Percentiles rank a stretch among this genome's conserved stretches.
These are phyloP conservation scores for Lochmaea crataegi DNA, from an alignment of 2,888 invertebrate species.

Conservation along the genomic window DNA sequence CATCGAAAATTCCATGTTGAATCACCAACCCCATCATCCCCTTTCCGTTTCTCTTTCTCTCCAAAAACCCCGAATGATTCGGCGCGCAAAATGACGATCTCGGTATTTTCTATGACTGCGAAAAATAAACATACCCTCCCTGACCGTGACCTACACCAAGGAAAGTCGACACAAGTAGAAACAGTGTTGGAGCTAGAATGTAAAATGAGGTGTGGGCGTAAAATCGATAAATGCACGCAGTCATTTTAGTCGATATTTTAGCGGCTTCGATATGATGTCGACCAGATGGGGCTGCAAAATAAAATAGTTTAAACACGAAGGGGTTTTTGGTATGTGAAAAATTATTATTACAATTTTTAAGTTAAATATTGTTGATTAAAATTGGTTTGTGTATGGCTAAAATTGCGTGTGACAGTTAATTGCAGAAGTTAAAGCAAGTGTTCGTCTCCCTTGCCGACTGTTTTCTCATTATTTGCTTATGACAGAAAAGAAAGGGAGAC, in stretches of 20 bases:
- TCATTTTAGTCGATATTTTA: conserved; percentile 1
- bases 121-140: conserved; percentile 1
- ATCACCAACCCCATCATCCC: not conserved
- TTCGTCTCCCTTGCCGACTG: too few relatives aligned
- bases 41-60: not conserved
- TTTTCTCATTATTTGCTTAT: too few relatives aligned
- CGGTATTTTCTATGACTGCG: conserved; percentile 14
- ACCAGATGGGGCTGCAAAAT: conserved; percentile 3
- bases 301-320: not conserved
- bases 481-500: too few relatives aligned
- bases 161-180: not conserved
- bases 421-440: too few relatives aligned
- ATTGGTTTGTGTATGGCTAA: too few relatives aligned
- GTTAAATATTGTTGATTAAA: too few relatives aligned
- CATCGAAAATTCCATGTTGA: not conserved
- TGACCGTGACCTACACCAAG: conserved; percentile 13
- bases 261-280: not conserved
- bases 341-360: too few relatives aligned
- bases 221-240: not conserved
- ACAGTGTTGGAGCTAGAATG: not conserved
- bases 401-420: too few relatives aligned
- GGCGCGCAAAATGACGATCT: not conserved
- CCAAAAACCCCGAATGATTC: conserved; percentile 1
- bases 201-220: conserved; percentile 1
- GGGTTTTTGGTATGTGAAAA: not conserved